These are phyloP conservation scores for Scaptomyza caliginosa DNA, from an alignment of 2,888 invertebrate genomes.

Conservation along the genomic window DNA sequence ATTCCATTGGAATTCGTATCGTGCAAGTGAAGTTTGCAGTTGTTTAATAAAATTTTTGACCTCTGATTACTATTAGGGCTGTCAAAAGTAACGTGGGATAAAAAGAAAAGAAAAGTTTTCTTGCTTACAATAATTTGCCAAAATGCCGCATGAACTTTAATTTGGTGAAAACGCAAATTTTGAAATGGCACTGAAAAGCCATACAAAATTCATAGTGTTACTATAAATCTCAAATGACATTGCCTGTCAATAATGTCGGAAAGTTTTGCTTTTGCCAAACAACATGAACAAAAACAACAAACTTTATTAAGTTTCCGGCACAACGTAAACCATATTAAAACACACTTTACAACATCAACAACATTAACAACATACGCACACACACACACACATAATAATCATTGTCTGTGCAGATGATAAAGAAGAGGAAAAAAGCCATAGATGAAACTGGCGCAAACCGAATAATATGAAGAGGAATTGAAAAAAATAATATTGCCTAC, in stretches of 20 bases:
- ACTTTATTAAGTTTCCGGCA: slow-evolving; percentile 72
- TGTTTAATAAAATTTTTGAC: background rate
- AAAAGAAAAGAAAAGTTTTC: background rate
- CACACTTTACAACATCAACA: slow-evolving; percentile 38
- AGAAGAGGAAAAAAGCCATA: slow-evolving; percentile 10
- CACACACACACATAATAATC: slow-evolving; percentile 49
- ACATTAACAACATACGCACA: slow-evolving; percentile 29
- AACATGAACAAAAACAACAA: slow-evolving; percentile 22
- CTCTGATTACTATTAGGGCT: background rate
- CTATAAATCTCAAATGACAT: slow-evolving; percentile 59
- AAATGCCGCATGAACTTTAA: slow-evolving; percentile 18
- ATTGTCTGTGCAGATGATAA: slow-evolving; percentile 17
- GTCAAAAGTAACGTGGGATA: background rate
- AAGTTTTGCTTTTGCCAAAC: slow-evolving; percentile 44
- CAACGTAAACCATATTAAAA: slow-evolving; percentile 63
- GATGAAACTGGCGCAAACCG: slow-evolving; percentile 38
- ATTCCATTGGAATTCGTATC: background rate
- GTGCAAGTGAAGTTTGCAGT: background rate
- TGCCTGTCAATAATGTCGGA: slow-evolving; percentile 59
- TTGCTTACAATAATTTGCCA: slow-evolving; percentile 14
- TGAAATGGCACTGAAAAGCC: slow-evolving; percentile 50
- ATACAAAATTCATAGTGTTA: slow-evolving; percentile 59
- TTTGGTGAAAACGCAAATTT: slow-evolving; percentile 42
- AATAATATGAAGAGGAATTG: slow-evolving; percentile 40
- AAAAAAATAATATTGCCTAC: slow-evolving; percentile 64